A percentile compares a stretch with the other conserved stretches of the same genome.
Evolutionary conservation across 2,113 vertebrate species (phyloP).

Genomic region (Tenrec ecaudatus): DNA sequence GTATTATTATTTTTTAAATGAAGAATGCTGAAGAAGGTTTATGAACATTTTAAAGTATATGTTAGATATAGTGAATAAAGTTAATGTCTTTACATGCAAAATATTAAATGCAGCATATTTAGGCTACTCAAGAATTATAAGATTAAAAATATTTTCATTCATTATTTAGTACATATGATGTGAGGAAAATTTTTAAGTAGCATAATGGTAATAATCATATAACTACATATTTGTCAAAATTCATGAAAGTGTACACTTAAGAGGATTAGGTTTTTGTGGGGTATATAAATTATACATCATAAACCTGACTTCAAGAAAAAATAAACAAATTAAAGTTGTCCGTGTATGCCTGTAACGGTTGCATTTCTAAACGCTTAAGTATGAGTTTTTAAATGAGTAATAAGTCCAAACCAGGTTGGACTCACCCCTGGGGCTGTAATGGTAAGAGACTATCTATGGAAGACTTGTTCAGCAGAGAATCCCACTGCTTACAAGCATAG

Average conservation of each 20-base stretch:
- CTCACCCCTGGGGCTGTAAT: neutral
- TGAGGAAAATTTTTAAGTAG: neutral
- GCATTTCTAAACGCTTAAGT: neutral
- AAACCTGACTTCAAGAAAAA: constrained; percentile 12
- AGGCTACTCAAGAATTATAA: neutral
- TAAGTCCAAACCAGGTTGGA: neutral
- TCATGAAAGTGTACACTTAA: neutral
- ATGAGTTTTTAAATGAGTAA: neutral
- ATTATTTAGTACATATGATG: neutral
- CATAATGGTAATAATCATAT: neutral
- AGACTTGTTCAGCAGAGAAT: neutral
- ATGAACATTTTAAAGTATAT: neutral
- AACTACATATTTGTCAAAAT: neutral
- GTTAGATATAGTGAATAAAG: neutral
- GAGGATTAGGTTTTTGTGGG: neutral
- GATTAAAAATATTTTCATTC: neutral
- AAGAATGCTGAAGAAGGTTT: neutral
- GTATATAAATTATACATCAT: neutral
- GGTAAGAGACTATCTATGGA: too few relatives aligned
- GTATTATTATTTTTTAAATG: neutral
- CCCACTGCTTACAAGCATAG: neutral
- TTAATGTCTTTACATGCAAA: constrained; percentile 29
- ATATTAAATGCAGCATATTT: neutral
- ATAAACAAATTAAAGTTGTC: neutral
- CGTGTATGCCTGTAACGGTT: neutral